Evolutionary conservation across 2,888 invertebrate genomes (phyloP).

Genomic region (Automeris io): DNA sequence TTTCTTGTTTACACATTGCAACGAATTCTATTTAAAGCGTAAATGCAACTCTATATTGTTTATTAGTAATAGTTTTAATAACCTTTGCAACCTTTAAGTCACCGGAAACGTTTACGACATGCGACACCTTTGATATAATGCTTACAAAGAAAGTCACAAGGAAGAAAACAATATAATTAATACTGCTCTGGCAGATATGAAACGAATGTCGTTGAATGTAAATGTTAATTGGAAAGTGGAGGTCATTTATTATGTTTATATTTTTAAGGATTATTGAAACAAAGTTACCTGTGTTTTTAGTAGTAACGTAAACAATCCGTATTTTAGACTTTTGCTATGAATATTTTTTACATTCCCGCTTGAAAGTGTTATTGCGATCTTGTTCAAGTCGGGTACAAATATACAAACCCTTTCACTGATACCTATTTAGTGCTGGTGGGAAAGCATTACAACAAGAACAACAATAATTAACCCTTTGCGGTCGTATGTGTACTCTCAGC

Average conservation of each 20-base stretch:
- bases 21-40: not conserved
- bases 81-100: conserved; percentile 52
- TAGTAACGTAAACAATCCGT: too few relatives aligned
- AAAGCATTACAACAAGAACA: too few relatives aligned
- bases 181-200: not conserved
- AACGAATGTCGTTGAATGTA: not conserved
- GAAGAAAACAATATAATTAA: conserved; percentile 3
- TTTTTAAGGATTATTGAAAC: too few relatives aligned
- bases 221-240: not conserved
- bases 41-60: not conserved
- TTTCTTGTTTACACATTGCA: not conserved
- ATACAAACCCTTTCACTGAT: too few relatives aligned
- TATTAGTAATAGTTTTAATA: conserved; percentile 28
- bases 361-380: too few relatives aligned
- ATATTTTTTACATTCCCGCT: too few relatives aligned
- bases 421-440: too few relatives aligned
- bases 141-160: conserved; percentile 1
- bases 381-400: too few relatives aligned
- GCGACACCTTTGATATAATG: conserved; percentile 28
- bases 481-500: too few relatives aligned
- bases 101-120: conserved; percentile 30
- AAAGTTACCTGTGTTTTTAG: too few relatives aligned
- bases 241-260: not conserved
- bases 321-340: too few relatives aligned
- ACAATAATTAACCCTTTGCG: too few relatives aligned